A percentile compares a stretch with the other conserved stretches of the same genome.
phyloP scores from a whole-genome alignment of 2,113 vertebrate genomes.

The Antennarius striatus region DNA sequence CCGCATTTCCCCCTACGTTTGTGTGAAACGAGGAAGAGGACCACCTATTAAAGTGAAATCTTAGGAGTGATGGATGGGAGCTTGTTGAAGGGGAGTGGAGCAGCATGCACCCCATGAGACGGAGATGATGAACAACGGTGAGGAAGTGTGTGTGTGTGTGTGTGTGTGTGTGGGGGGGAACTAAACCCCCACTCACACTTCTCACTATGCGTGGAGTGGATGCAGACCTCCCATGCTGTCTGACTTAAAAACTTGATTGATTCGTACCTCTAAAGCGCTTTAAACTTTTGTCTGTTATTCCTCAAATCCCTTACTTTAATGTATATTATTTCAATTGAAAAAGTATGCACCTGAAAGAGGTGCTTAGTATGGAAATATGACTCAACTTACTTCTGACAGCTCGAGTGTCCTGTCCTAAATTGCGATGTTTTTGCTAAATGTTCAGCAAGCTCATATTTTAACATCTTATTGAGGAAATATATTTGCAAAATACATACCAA shows the following conservation, averaged over 20 bases:
- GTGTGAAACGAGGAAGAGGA: conserved; percentile 70
- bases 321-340: conserved; percentile 24
- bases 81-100: conserved; percentile 65
- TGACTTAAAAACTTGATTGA: conserved; percentile 43
- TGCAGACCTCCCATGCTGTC: conserved; percentile 72
- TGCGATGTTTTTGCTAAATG: not conserved
- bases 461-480: not conserved
- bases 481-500: too few species aligned
- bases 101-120: conserved; percentile 63
- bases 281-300: conserved; percentile 57
- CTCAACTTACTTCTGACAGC: not conserved
- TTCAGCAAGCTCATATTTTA: not conserved
- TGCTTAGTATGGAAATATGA: conserved; percentile 9
- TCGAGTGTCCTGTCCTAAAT: not conserved
- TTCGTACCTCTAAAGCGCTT: conserved; percentile 48
- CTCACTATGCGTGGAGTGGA: conserved; percentile 46
- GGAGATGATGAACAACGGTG: conserved; percentile 59
- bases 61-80: conserved; percentile 80
- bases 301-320: conserved; percentile 52
- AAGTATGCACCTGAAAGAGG: conserved; percentile 7
- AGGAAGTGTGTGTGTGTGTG: conserved; percentile 36
- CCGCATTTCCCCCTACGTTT: conserved; percentile 59
- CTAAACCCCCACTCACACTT: conserved; percentile 70
- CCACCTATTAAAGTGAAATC: conserved; percentile 79
- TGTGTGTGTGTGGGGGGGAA: conserved; percentile 39